phyloP scores from a whole-genome alignment of 2,888 invertebrate species.

The Leptura quadrifasciata region DNA sequence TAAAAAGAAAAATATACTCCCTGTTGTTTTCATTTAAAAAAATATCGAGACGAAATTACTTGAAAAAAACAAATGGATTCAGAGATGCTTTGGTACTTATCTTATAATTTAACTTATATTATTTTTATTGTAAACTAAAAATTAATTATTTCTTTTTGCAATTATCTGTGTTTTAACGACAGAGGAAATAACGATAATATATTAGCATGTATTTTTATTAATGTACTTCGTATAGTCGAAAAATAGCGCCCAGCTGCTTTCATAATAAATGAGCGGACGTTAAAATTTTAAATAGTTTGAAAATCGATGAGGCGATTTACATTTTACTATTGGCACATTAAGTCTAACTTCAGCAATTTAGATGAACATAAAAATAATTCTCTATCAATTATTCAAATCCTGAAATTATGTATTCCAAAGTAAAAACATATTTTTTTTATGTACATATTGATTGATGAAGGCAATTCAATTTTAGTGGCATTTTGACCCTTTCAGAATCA shows the following conservation, averaged over 20 bases:
- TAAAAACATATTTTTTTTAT: not conserved
- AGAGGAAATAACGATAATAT: too few species aligned
- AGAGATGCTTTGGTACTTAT: too few species aligned
- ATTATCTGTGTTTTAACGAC: too few species aligned
- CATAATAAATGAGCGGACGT: not conserved
- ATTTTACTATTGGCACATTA: not conserved
- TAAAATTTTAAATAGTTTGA: not conserved
- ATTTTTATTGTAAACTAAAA: too few species aligned
- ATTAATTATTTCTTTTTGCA: too few species aligned
- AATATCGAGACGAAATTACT: too few species aligned
- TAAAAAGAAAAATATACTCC: too few species aligned
- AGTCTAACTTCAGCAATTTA: not conserved
- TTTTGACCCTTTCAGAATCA: not conserved
- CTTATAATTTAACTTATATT: too few species aligned
- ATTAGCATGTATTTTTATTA: too few species aligned
- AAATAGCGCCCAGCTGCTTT: not conserved
- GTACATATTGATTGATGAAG: not conserved
- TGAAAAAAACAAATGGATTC: too few species aligned
- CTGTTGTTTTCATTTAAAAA: too few species aligned
- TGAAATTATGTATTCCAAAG: not conserved
- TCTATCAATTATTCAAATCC: not conserved
- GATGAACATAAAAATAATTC: not conserved
- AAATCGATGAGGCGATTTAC: not conserved
- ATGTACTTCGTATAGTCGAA: not conserved
- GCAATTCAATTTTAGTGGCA: not conserved